Base-by-base conservation (phyloP, 2,888 invertebrate genomes). In the Heliconius hortense region DNA sequence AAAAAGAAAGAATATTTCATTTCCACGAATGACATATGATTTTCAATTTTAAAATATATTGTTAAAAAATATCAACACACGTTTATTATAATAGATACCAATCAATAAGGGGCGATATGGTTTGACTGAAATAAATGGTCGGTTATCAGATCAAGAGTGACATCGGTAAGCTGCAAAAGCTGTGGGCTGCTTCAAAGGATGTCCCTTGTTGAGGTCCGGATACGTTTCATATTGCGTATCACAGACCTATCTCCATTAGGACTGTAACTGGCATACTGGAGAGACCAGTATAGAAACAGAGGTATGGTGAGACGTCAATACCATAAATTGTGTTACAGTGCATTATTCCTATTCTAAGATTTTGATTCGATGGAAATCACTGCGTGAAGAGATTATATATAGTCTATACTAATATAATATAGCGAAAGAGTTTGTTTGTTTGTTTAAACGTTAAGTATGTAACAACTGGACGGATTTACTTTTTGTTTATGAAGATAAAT, bases 121-220 rank as follows among this genome's bases (percentile, higher is more conserved):
- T 26, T 68, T 11, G 21, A 53, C 18, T 28, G 28, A 53, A 53
- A 68, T 48, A 48, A 68, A 48, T 26, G 26, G 28, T n/a, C 21
- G 4, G 35, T 31, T 39, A 43, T 21, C 11, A 21, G 26, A 60
- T 39, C 43, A 26, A 71, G 26, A 71, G 26, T 28, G 71, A 75
- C 71, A 59, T 35, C 56, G 59, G 39, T 70, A 53, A 64, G 39
- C 63, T 56, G 60, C 39, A 26, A 74, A 71, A 60, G 67, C 74
- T 48, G 48, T 39, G 8, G 21, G 28, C 53, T 39, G 39, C 59
- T 60, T 75, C 64, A 75, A 75, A 71, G 56, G 64, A 43, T 64
- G 21, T 64, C 10, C 2, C 10, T 59, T 53, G 39, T 39, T 39
- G 70, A 39, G 2, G 11, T 43, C 18, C 48, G 2, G 56, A n/a